A percentile compares a stretch with the other conserved stretches of the same genome.
Conservation (phyloP, 2,888 invertebrate genomes). For the Stratiomys singularior region DNA sequence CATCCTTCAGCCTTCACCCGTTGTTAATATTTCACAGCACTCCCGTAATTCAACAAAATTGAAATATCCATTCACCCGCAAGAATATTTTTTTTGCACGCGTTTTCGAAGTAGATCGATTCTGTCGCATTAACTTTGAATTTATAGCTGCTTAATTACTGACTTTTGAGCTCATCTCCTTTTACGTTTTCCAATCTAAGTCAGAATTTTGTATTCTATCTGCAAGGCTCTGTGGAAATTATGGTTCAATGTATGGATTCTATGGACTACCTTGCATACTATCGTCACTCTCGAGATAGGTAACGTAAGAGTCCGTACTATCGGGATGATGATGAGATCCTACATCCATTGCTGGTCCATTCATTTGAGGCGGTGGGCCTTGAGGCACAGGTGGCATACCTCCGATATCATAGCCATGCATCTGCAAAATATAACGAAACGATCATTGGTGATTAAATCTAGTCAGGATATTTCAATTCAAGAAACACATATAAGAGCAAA, state of each 20-base stretch:
- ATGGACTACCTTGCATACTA: slow-evolving; percentile 79
- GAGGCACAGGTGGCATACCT: slow-evolving; percentile 67
- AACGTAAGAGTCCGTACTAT: slow-evolving; percentile 87
- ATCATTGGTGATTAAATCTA: no score
- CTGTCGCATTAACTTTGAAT: no score
- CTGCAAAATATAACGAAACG: slow-evolving; percentile 66
- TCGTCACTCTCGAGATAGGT: slow-evolving; percentile 93
- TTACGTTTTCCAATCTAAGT: slow-evolving; percentile 26
- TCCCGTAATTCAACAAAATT: no score
- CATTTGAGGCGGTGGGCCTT: slow-evolving; percentile 71
- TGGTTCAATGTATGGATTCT: slow-evolving; percentile 58
- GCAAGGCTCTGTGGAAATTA: slow-evolving; percentile 37
- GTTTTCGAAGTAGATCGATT: no score
- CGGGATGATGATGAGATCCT: slow-evolving; percentile 76
- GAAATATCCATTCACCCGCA: no score
- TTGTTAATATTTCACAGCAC: no score
- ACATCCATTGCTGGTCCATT: slow-evolving; percentile 70
- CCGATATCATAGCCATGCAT: slow-evolving; percentile 91
- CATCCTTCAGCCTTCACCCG: no score
- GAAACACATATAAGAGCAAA: no score
- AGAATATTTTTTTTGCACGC: no score
- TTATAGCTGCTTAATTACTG: no score
- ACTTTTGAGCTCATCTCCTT: not conserved
- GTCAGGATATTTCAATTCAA: no score
- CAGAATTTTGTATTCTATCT: slow-evolving; percentile 28